Evolutionary conservation across 2,888 invertebrate species (phyloP), one percentile per base, ranked within the genome.

Genomic region (Microctonus aethiopoides): DNA sequence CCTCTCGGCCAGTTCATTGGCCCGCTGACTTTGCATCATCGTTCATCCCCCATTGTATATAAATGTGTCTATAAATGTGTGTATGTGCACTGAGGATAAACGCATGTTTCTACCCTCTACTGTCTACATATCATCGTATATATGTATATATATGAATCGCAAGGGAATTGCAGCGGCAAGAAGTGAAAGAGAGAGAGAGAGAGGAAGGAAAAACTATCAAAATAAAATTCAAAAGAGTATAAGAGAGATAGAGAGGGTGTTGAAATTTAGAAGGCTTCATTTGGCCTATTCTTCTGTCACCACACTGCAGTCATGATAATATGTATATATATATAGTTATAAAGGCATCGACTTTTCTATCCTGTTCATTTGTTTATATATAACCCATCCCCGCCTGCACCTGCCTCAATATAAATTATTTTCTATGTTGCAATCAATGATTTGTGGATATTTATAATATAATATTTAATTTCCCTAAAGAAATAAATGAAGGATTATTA

Each of bases 221-320:
- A 29, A 26, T 26, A 32, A 57, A 57, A 57, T 32, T 24, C 24
- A n/a, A 26, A 20, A 24, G 3, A 39, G 22, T 20, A 56, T 29
- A 32, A 34, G 57, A 16, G 10, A 9, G 57, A 32, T 39, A 34
- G 29, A 41, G 67, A 78, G 80, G 77, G 80, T 83, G 81, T 82
- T 81, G 81, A 80, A 83, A 83, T 84, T 83, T 82, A 81, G 82
- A 80, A 84, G 81, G 82, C 84, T 84, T 85, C 84, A 84, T 84
- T 85, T 84, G 80, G 76, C 76, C 82, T 77, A 84, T 84, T 84
- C 84, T 84, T 85, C 61, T 46, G 32, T 57, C 34, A 57, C n/a
- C 57, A 29, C 29, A 29, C n/a, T n/a, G n/a, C 29, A 3, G 57
- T n/a, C 57, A 57, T 13, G 56, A 56, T 29, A 57, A n/a, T n/a